Conservation (phyloP, 30 jellyfish, hydroid and myxozoan genomes). For the Catostylus mosaicus region DNA sequence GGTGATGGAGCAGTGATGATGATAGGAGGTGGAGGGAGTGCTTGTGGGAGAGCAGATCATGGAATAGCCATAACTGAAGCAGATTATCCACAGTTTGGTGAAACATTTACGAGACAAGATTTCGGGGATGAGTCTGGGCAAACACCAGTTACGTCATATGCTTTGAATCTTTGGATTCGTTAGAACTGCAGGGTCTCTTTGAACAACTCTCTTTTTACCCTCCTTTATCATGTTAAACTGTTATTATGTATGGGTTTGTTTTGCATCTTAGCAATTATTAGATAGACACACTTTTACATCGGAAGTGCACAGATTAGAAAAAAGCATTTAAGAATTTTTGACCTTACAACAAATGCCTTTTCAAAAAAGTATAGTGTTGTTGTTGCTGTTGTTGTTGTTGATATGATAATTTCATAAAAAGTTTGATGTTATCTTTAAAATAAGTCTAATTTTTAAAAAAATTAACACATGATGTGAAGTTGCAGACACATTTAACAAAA, state of each 20-base stretch:
- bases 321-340: neutral
- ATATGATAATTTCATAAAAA: no score
- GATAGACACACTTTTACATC: neutral
- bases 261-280: neutral
- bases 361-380: no score
- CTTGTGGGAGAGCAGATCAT: conserved; percentile 16
- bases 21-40: conserved; percentile 24
- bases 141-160: neutral
- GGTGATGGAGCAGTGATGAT: conserved; percentile 24
- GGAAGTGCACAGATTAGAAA: neutral
- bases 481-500: no score
- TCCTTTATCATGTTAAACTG: no score
- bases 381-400: no score
- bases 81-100: conserved; percentile 4
- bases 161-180: conserved; percentile 28
- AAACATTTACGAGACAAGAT: neutral
- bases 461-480: no score
- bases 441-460: no score
- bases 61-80: conserved; percentile 6
- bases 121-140: neutral
- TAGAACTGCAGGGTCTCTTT: neutral
- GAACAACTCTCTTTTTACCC: no score
- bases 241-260: neutral
- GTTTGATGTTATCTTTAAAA: no score
- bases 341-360: neutral